Conservation (phyloP, 2,113 vertebrate species). For the Loxodonta africana region DNA sequence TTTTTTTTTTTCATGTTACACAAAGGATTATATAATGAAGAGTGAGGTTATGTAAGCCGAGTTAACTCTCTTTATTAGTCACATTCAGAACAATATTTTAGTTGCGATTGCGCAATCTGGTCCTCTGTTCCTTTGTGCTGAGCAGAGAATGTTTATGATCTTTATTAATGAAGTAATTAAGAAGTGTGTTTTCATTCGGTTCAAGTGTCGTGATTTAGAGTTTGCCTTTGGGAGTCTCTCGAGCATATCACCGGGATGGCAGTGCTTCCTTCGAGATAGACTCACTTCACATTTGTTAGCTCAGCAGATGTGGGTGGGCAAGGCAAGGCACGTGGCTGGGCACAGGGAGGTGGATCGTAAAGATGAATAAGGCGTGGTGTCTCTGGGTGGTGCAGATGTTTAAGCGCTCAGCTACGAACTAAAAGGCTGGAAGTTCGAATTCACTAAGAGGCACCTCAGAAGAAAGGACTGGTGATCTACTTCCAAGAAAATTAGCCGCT, state of each 20-base stretch:
- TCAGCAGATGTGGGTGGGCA: neutral
- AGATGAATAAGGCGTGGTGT: fast-evolving
- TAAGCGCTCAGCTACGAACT: too few species aligned
- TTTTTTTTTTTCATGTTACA: constrained; percentile 19
- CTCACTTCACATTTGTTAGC: fast-evolving
- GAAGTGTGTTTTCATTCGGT: constrained; percentile 68
- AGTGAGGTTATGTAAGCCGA: constrained; percentile 61
- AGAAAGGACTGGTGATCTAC: neutral
- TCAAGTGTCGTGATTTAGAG: constrained; percentile 10
- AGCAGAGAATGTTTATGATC: constrained; percentile 31
- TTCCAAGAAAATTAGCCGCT: neutral
- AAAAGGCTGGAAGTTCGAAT: neutral
- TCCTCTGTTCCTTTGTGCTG: constrained; percentile 2
- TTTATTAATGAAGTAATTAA: constrained; percentile 67
- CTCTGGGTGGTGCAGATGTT: too few species aligned
- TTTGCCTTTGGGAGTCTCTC: neutral
- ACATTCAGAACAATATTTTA: constrained; percentile 55
- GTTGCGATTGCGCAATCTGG: constrained; percentile 41
- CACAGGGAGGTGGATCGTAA: too few species aligned
- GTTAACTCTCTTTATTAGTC: constrained; percentile 53
- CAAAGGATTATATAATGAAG: constrained; percentile 57
- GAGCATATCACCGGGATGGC: fast-evolving
- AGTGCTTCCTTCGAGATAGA: neutral
- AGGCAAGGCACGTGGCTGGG: neutral
- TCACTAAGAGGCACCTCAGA: neutral